Evolutionary conservation across 2,113 vertebrate species (phyloP), one percentile per base, ranked within the genome.

Genomic region (Reinhardtius hippoglossoides): DNA sequence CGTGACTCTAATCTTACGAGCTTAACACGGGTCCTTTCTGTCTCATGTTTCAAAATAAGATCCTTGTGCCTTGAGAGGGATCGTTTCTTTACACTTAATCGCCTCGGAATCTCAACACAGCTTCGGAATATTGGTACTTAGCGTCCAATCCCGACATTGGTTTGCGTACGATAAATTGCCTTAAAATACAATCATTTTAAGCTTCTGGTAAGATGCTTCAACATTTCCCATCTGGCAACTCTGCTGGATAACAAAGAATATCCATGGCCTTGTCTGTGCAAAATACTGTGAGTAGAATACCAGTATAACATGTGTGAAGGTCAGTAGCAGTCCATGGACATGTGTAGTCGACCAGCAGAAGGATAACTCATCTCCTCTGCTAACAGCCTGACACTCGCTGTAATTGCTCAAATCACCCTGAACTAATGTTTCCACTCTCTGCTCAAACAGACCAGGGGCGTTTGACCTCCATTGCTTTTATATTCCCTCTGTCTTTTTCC

Each of bases 381-480:
- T 54, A 70, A 58, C 68, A 3, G 57, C 4, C 27, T 46, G 76
- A 42, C 71, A 58, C 46, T 59, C 50, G 23, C 42, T 26, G 70
- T 74, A 74, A 65, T 59, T 35, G 58, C 24, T 71, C 37, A 71
- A 58, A 71, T 84, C 71, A 71, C 62, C 72, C 82, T 31, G 63
- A 84, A 73, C 77, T 73, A 72, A 76, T 69, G 62, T 72, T 60
- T 80, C 77, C 71, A 56, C 24, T 62, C 7, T 67, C 71, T 1
- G 18, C 20, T 74, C 24, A 12, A 42, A 66, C 54, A 40, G 44
- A 63, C 37, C 40, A 16, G 15, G 10, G 59, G n/a, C 9, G 31
- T 35, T 0, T 3, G 57, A 54, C 63, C 64, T 59, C 46, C 18
- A 9, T 18, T 12, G 14, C 12, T 16, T 46, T 16, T 46, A 16